These are phyloP conservation scores for Hemiprocne comata DNA, from an alignment of 2,113 vertebrate genomes.

Conservation along the genomic window DNA sequence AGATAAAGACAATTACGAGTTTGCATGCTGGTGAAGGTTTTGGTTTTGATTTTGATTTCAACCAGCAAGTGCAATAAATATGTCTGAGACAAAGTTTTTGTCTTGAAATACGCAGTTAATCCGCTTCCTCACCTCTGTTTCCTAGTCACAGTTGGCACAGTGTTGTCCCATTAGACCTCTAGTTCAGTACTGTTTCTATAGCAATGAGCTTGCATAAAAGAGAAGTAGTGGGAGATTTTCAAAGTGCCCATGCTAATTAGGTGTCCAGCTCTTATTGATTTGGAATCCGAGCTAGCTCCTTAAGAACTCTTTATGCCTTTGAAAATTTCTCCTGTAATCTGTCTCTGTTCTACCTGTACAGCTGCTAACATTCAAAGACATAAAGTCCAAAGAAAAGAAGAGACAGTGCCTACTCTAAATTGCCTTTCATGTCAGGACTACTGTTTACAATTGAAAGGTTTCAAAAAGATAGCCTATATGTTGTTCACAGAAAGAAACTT, in stretches of 20 bases:
- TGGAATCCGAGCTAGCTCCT: not conserved
- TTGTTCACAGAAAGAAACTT: not conserved
- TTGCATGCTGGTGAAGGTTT: not conserved
- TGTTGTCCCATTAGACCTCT: constrained; percentile 19
- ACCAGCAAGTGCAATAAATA: not conserved
- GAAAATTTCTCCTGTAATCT: constrained; percentile 28
- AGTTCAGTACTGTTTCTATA: not conserved
- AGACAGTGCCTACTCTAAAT: not conserved
- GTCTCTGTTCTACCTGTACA: not conserved
- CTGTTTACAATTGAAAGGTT: not conserved
- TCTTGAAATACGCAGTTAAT: not conserved
- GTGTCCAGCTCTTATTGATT: constrained; percentile 19
- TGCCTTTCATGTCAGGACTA: not conserved
- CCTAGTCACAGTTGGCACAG: not conserved
- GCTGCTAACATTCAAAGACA: not conserved
- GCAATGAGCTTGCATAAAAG: constrained; percentile 1
- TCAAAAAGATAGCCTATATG: not conserved
- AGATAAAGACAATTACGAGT: not conserved
- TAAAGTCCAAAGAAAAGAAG: not conserved
- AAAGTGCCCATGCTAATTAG: constrained; percentile 35
- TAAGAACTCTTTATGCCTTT: constrained; percentile 17
- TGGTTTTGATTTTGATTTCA: not conserved
- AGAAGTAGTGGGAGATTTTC: not conserved
- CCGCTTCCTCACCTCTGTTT: not conserved
- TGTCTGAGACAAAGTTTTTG: not conserved